Evolutionary conservation across 2,888 invertebrate genomes (phyloP).

Genomic region (Lasius fuliginosus): DNA sequence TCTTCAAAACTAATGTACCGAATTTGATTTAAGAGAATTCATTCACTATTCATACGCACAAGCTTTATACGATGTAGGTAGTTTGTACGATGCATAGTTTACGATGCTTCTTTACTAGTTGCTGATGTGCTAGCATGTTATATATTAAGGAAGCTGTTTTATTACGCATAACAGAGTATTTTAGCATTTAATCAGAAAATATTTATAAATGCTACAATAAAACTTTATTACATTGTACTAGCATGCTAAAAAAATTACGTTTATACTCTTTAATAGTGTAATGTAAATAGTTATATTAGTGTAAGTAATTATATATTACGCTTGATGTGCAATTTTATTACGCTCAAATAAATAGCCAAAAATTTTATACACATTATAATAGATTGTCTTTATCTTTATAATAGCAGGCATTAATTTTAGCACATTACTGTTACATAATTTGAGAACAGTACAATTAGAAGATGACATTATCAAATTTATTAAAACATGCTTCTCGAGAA

Average conservation of each 20-base stretch:
- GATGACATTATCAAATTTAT: not conserved
- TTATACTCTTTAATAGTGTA: not conserved
- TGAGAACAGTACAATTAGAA: not conserved
- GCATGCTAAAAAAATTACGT: not conserved
- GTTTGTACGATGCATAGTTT: too few relatives aligned
- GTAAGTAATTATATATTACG: not conserved
- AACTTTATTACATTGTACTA: too few relatives aligned
- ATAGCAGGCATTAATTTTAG: not conserved
- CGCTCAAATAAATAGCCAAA: not conserved
- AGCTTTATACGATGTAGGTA: not conserved
- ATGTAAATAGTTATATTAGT: not conserved
- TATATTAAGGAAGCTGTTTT: too few relatives aligned
- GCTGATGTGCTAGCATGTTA: too few relatives aligned
- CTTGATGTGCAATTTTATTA: conserved; percentile 24
- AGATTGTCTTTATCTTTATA: not conserved
- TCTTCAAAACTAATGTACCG: not conserved
- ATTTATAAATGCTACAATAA: too few relatives aligned
- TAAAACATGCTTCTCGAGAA: not conserved
- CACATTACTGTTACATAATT: not conserved
- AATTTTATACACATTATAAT: not conserved
- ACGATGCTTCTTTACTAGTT: too few relatives aligned
- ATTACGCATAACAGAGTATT: too few relatives aligned
- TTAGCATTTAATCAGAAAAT: too few relatives aligned
- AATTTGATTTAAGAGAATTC: not conserved
- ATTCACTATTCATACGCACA: not conserved